Evolutionary conservation across 2,797 vertebrate species (phyloP).

Genomic region (Poeciliopsis paucimaculata): DNA sequence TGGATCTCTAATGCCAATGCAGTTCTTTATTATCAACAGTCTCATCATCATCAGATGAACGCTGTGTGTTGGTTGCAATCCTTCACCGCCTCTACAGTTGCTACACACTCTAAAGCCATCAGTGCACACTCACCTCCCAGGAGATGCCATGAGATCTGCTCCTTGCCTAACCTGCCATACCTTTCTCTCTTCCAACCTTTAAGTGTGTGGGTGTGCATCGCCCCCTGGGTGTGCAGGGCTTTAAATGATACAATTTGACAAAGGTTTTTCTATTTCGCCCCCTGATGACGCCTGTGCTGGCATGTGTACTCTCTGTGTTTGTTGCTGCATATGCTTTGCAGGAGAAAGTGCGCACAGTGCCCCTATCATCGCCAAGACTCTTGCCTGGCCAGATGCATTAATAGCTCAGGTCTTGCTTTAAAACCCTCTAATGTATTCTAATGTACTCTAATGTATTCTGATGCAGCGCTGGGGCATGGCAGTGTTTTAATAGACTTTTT

Average conservation of each 20-base stretch:
- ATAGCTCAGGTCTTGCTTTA: conserved; percentile 70
- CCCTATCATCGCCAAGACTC: conserved; percentile 63
- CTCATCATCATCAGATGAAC: conserved; percentile 26
- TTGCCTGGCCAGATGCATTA: conserved; percentile 73
- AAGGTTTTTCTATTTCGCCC: conserved; percentile 52
- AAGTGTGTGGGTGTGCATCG: conserved; percentile 23
- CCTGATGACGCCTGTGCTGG: conserved; percentile 43
- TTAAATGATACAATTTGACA: conserved; percentile 53
- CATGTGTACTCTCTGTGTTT: conserved; percentile 19
- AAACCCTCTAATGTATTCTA: conserved; percentile 80
- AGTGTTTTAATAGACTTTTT: conserved; percentile 75
- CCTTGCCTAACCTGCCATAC: conserved; percentile 34
- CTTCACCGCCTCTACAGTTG: conserved; percentile 10
- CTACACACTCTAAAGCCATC: conserved; percentile 21
- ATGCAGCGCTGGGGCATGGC: conserved; percentile 62
- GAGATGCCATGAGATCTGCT: conserved; percentile 34
- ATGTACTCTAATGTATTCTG: conserved; percentile 81
- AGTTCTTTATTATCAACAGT: conserved; percentile 36
- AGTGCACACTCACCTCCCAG: conserved; percentile 32
- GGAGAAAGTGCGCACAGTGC: conserved; percentile 28
- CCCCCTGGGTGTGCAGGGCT: conserved; percentile 23
- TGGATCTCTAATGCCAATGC: conserved; percentile 9
- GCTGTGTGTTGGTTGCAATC: conserved; percentile 35
- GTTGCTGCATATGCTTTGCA: conserved; percentile 20
- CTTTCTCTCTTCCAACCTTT: conserved; percentile 26